These are phyloP conservation scores for Echeneis naucrates DNA, from an alignment of 2,797 vertebrate species.

Conservation along the genomic window DNA sequence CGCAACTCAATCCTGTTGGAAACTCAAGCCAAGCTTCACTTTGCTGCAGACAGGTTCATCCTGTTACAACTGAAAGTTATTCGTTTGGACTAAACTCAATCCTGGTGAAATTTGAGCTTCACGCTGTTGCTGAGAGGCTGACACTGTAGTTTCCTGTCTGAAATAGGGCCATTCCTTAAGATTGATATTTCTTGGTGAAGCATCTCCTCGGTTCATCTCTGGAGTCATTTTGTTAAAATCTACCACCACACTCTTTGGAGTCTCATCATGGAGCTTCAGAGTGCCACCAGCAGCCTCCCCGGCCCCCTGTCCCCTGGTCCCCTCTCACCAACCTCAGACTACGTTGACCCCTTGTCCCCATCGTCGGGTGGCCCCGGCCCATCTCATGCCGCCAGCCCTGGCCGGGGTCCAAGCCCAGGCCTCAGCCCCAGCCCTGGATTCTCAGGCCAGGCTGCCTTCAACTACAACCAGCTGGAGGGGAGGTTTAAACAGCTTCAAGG, in stretches of 20 bases:
- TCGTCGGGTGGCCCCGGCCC: slow-evolving; percentile 47
- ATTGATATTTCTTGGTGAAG: neutral
- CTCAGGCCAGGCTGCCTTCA: slow-evolving; percentile 89
- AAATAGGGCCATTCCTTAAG: neutral
- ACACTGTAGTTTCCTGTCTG: neutral
- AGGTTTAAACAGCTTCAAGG: slow-evolving; percentile 98
- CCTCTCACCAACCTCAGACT: slow-evolving; percentile 70
- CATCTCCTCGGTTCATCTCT: slow-evolving; percentile 29
- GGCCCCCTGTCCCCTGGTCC: slow-evolving; percentile 75
- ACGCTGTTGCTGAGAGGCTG: neutral
- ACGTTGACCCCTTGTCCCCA: slow-evolving; percentile 60
- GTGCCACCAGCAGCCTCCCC: slow-evolving; percentile 82
- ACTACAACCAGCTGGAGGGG: slow-evolving; percentile 97
- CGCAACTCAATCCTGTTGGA: neutral
- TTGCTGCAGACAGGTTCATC: neutral
- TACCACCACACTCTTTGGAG: slow-evolving; percentile 1
- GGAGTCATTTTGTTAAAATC: slow-evolving; percentile 15
- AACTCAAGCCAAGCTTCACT: neutral
- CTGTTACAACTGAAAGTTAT: slow-evolving; percentile 5
- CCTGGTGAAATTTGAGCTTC: slow-evolving; percentile 1
- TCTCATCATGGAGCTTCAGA: slow-evolving; percentile 92
- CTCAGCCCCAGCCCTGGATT: slow-evolving; percentile 77
- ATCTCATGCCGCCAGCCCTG: slow-evolving; percentile 59
- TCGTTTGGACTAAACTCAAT: neutral
- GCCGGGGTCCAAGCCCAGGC: slow-evolving; percentile 59